Evolutionary conservation across 1,140 invertebrate species (phyloP), one percentile per base, ranked within the genome.

Genomic region (Tigriopus japonicus): DNA sequence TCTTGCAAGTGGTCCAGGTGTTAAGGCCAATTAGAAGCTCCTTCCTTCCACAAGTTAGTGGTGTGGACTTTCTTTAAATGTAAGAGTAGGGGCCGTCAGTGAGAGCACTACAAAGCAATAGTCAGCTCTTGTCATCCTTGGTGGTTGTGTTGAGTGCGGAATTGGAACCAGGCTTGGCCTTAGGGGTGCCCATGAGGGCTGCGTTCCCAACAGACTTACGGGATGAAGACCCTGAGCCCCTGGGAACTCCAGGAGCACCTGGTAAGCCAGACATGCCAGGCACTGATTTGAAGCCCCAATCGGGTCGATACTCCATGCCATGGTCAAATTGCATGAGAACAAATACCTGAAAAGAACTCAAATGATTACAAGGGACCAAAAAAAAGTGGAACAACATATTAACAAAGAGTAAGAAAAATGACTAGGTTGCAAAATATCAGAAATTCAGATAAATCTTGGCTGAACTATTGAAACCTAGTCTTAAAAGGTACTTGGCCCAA

Each of bases 91-190:
- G 82, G 75, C 83, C 83, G 77, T 94, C 88, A 68, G 88, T 94
- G 79, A 93, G 87, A 83, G 88, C 87, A 85, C 88, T 92, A 89
- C 89, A 92, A 77, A 93, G 84, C 82, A 93, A 85, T 81, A 92
- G 88, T 92, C 88, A 92, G 82, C 88, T 92, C 75, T 87, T 87
- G 74, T 90, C 87, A 73, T 91, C 86, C 71, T 89, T 89, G 70
- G 79, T 71, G 63, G 73, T 67, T 42, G 71, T 68, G 43, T 9
- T 56, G 14, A 45, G 40, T 40, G 49, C 41, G 10, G 28, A 35
- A 35, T 13, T 14, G 41, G 41, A 51, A 12, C 64, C 54, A 53
- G 23, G 28, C 13, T 43, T 42, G 21, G 40, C 58, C 19, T 28
- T 21, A 21, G 49, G 19, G 10, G 14, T 17, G 14, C 23, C 15